Evolutionary conservation across 2,797 vertebrate genomes (phyloP).

Genomic region (Poecile montanus): DNA sequence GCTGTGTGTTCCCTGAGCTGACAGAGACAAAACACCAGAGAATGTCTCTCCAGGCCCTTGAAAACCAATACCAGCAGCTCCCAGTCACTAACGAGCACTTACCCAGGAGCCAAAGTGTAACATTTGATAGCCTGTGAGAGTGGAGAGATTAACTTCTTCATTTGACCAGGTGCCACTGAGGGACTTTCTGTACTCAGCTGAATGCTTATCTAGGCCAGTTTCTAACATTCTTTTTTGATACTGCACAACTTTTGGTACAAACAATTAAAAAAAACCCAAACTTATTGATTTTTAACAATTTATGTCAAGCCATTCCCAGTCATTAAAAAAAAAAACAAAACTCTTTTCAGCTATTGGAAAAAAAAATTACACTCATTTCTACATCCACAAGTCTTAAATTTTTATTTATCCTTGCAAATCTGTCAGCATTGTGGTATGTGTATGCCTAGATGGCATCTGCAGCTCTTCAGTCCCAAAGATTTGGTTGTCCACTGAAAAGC

Average conservation of each 20-base stretch:
- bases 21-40: background rate
- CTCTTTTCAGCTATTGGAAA: background rate
- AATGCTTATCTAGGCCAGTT: background rate
- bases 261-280: background rate
- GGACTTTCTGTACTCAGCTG: background rate
- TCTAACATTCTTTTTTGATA: background rate
- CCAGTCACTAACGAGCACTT: background rate
- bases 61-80: background rate
- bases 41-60: background rate
- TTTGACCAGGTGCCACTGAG: background rate
- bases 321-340: background rate
- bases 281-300: background rate
- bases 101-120: background rate
- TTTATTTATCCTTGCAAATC: background rate
- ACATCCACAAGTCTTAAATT: background rate
- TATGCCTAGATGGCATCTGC: background rate
- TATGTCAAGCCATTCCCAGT: background rate
- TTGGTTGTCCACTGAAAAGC: background rate
- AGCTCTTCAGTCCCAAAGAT: background rate
- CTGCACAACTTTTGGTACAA: background rate
- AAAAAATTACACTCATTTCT: background rate
- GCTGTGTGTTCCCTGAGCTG: background rate
- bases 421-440: background rate
- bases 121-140: background rate
- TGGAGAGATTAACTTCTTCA: background rate